Conservation (phyloP, 1,140 invertebrate species). For the Platyscapa corneri region DNA sequence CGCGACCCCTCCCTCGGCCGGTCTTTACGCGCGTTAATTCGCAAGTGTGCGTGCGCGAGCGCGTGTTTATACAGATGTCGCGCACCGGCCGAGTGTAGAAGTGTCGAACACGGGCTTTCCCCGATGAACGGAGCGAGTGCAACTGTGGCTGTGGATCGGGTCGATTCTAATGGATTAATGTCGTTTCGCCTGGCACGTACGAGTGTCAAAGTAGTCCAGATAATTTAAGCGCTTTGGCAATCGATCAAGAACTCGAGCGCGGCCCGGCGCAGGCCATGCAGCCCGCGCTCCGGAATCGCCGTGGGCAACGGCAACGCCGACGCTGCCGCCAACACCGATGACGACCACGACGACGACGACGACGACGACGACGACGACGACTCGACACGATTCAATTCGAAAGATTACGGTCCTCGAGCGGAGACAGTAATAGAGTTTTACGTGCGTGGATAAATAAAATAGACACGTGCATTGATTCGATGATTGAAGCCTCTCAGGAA, state of each 20-base stretch:
- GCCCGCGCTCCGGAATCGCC: conserved; percentile 10
- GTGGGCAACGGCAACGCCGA: not conserved
- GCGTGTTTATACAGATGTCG: conserved; percentile 29
- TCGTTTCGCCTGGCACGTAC: conserved; percentile 32
- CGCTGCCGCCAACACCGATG: not conserved
- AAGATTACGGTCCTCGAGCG: not conserved
- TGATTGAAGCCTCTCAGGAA: conserved; percentile 2
- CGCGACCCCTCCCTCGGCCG: not conserved
- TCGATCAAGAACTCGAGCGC: conserved; percentile 44
- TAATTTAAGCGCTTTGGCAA: conserved; percentile 52
- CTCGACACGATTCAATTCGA: not conserved
- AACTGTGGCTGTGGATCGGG: not conserved
- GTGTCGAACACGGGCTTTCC: conserved; percentile 8
- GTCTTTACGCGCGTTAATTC: not conserved
- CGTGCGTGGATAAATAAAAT: conserved; percentile 23
- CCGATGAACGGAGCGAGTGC: conserved; percentile 2
- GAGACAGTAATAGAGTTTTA: conserved; percentile 35
- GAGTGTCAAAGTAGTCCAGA: conserved; percentile 52
- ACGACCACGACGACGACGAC: not conserved
- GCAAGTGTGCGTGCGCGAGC: not conserved
- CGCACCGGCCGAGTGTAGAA: not conserved
- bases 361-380: not conserved
- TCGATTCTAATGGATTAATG: conserved; percentile 49
- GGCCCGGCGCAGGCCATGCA: too few species aligned
- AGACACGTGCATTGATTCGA: conserved; percentile 28